Percentiles rank a stretch among this genome's conserved stretches.
phyloP scores from a whole-genome alignment of 2,888 invertebrate species.

The Strigamia transsilvanica region DNA sequence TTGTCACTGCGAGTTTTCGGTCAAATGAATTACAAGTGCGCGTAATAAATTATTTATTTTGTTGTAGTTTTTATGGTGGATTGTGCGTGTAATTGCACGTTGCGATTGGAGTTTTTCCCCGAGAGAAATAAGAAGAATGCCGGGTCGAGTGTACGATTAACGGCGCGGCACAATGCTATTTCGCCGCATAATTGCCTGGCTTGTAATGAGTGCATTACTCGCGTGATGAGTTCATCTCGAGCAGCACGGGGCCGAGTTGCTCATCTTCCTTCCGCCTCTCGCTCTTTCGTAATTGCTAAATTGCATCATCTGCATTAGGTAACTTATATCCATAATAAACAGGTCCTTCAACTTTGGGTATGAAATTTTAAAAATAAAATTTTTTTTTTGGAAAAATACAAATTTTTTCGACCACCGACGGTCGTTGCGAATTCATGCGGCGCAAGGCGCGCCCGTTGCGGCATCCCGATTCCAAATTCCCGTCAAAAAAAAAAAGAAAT shows the following conservation, averaged over 20 bases:
- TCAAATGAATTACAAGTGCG: background rate
- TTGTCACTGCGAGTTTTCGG: background rate
- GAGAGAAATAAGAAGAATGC: background rate
- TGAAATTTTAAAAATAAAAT: too few species aligned
- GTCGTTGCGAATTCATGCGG: too few species aligned
- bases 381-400: too few species aligned
- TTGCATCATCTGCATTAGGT: constrained; percentile 10
- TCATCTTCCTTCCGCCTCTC: constrained; percentile 15
- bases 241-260: constrained; percentile 12
- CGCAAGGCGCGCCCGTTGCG: too few species aligned
- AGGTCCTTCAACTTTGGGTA: too few species aligned
- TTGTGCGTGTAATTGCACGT: background rate
- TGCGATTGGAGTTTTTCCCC: background rate
- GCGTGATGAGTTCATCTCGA: constrained; percentile 34
- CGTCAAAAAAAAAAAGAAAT: too few species aligned
- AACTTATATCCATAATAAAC: background rate
- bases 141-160: constrained; percentile 16
- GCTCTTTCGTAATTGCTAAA: background rate
- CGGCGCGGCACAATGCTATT: constrained; percentile 12
- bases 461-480: too few species aligned
- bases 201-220: constrained; percentile 38
- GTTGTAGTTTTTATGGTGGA: background rate
- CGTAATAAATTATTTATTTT: background rate
- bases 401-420: too few species aligned
- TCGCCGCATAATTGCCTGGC: constrained; percentile 11